phyloP scores from a whole-genome alignment of 2,888 invertebrate genomes.

The Steromphala cineraria region DNA sequence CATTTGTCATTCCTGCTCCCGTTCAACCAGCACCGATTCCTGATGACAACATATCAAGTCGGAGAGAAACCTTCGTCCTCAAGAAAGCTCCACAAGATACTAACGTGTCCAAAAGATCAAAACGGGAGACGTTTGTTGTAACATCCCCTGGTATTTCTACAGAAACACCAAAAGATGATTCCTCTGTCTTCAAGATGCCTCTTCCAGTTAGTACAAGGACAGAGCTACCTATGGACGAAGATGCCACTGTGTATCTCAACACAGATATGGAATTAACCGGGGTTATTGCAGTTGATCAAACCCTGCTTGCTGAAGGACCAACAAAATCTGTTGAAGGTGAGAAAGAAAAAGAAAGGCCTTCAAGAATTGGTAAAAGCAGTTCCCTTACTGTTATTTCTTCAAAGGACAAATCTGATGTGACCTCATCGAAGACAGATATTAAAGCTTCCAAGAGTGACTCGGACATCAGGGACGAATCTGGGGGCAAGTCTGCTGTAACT shows the following conservation, averaged over 20 bases:
- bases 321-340: background rate
- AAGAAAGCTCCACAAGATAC: background rate
- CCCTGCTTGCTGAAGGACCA: background rate
- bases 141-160: background rate
- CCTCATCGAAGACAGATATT: background rate
- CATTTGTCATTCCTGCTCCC: constrained; percentile 18
- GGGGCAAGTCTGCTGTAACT: constrained; percentile 38
- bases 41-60: background rate
- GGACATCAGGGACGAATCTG: background rate
- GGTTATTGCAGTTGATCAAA: constrained; percentile 38
- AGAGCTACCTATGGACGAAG: background rate
- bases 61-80: constrained; percentile 33
- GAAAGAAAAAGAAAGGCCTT: constrained; percentile 24
- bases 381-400: background rate
- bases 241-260: constrained; percentile 51
- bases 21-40: background rate
- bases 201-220: background rate
- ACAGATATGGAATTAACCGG: constrained; percentile 63
- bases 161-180: background rate
- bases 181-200: background rate
- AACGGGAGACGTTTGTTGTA: background rate
- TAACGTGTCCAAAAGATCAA: background rate
- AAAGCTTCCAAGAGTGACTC: background rate
- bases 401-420: background rate
- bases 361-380: background rate